Evolutionary conservation across 2,888 invertebrate species (phyloP).

Genomic region (Aphodius sticticus): DNA sequence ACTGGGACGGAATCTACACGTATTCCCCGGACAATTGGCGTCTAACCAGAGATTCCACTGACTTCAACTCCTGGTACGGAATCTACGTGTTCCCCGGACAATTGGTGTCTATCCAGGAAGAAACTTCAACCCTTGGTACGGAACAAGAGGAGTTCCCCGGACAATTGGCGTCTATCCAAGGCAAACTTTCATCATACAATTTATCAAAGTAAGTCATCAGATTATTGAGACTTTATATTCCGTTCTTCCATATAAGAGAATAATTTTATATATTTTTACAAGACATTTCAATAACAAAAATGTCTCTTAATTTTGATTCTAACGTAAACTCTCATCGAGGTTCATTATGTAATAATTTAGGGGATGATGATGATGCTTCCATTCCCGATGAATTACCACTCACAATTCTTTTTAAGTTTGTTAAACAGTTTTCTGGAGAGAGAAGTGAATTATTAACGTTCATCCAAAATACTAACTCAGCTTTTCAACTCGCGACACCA

Average conservation of each 20-base stretch:
- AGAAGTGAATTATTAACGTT: conserved; percentile 20
- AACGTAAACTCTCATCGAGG: neutral
- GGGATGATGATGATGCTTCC: conserved; percentile 8
- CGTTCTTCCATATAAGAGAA: neutral
- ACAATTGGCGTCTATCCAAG: conserved; percentile 4
- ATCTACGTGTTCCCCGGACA: neutral
- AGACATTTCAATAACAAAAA: neutral
- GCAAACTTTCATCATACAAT: neutral
- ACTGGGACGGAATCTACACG: neutral
- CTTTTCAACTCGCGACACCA: conserved; percentile 15
- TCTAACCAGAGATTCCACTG: neutral
- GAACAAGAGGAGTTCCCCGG: neutral
- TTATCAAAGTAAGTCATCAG: neutral
- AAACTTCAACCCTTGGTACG: neutral
- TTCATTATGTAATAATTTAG: neutral
- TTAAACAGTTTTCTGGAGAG: conserved; percentile 17
- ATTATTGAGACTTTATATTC: neutral
- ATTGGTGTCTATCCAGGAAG: neutral
- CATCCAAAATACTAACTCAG: conserved; percentile 27
- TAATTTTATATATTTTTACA: neutral
- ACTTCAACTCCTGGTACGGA: neutral
- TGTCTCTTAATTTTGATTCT: neutral
- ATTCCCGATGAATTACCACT: conserved; percentile 11
- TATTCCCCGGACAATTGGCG: neutral
- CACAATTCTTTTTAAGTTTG: conserved; percentile 17